Conservation (phyloP, 2,113 vertebrate genomes). For the Rallus limicola region DNA sequence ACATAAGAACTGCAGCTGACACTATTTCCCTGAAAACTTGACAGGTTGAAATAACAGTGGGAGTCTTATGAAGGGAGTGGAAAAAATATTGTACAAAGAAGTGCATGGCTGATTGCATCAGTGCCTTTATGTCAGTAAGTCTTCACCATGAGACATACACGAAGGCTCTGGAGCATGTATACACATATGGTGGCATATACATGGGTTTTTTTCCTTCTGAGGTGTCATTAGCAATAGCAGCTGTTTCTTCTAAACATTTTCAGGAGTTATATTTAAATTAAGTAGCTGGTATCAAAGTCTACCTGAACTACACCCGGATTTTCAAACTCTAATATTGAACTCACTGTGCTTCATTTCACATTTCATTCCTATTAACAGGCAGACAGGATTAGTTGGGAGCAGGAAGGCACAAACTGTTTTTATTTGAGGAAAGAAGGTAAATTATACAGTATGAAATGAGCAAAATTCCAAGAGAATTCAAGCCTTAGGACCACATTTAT, state of each 20-base stretch:
- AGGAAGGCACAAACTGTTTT: neutral
- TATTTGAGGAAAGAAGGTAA: neutral
- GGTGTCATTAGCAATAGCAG: neutral
- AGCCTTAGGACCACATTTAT: neutral
- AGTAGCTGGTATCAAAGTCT: neutral
- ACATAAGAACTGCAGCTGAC: neutral
- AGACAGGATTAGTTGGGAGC: neutral
- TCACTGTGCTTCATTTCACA: neutral
- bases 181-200: neutral
- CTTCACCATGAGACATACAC: neutral
- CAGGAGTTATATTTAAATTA: neutral
- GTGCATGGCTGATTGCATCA: neutral
- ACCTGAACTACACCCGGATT: neutral
- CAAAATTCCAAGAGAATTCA: neutral
- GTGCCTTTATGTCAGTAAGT: neutral
- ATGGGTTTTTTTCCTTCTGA: neutral
- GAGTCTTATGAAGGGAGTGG: neutral
- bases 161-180: neutral
- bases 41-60: constrained; percentile 33
- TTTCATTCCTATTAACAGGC: neutral
- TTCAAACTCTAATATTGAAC: neutral
- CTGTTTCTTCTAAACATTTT: neutral
- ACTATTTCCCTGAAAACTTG: neutral
- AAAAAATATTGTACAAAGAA: neutral
- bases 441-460: neutral